A percentile compares a stretch with the other conserved stretches of the same genome.
These are phyloP conservation scores for Trypoxylon attenuatum DNA, from an alignment of 2,888 invertebrate genomes.

Conservation along the genomic window DNA sequence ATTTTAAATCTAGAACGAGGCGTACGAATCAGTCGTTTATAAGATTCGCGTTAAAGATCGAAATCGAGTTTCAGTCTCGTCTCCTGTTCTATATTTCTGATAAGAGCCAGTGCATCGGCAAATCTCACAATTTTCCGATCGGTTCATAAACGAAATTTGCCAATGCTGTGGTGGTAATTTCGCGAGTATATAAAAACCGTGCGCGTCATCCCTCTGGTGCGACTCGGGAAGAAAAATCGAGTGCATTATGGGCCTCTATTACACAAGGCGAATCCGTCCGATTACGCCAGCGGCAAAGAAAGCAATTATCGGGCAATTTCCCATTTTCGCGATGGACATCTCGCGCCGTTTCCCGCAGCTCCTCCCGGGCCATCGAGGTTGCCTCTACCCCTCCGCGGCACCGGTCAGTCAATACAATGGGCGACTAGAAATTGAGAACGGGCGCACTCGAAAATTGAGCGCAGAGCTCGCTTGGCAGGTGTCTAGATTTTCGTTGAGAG, in stretches of 20 bases:
- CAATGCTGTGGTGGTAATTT: too few relatives aligned
- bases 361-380: neutral
- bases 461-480: too few relatives aligned
- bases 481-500: too few relatives aligned
- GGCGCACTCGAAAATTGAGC: too few relatives aligned
- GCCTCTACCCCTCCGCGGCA: too few relatives aligned
- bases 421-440: too few relatives aligned
- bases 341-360: neutral
- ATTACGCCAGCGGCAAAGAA: constrained; percentile 18
- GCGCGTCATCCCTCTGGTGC: too few relatives aligned
- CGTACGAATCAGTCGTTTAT: constrained; percentile 3
- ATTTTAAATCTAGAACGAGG: constrained; percentile 42
- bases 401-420: too few relatives aligned
- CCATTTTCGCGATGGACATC: constrained; percentile 14
- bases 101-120: too few relatives aligned
- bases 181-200: too few relatives aligned
- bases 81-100: too few relatives aligned
- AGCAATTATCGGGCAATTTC: constrained; percentile 22
- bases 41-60: constrained; percentile 7
- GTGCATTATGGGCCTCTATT: constrained; percentile 18
- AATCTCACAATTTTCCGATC: neutral
- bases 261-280: constrained; percentile 12
- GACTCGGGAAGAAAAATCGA: constrained; percentile 22
- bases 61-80: constrained; percentile 2
- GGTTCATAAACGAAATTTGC: too few relatives aligned